A percentile compares a stretch with the other conserved stretches of the same genome.
These are phyloP conservation scores for Lasiommata megera DNA, from an alignment of 2,888 invertebrate genomes.

Conservation along the genomic window DNA sequence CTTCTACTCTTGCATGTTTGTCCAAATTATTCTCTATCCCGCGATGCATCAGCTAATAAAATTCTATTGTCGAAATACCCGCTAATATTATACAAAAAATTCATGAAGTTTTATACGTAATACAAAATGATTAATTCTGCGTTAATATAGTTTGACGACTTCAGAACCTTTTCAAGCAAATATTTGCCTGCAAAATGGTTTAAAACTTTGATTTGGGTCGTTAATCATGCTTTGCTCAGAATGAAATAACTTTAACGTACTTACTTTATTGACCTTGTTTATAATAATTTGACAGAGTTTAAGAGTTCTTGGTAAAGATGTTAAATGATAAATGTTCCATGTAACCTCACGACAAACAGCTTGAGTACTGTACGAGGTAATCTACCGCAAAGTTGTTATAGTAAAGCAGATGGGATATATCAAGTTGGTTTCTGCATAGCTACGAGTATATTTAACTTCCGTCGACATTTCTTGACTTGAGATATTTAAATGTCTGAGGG, in stretches of 20 bases:
- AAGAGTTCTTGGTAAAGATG: background rate
- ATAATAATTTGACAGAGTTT: background rate
- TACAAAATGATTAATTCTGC: background rate
- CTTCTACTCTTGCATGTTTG: too few relatives aligned
- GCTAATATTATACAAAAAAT: too few relatives aligned
- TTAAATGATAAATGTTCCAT: too few relatives aligned
- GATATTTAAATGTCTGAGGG: constrained; percentile 11
- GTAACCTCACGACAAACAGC: too few relatives aligned
- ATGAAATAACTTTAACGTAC: background rate
- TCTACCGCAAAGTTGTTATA: background rate
- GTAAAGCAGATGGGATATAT: background rate
- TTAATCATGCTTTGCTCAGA: background rate
- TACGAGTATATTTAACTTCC: constrained; percentile 12
- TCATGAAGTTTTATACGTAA: background rate
- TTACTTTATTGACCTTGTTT: background rate
- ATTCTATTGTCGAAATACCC: too few relatives aligned
- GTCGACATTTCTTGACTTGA: constrained; percentile 6
- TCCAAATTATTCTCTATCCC: too few relatives aligned
- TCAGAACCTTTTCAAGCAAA: background rate
- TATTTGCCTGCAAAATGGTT: background rate
- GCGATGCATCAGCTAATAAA: too few relatives aligned
- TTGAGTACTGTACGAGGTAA: background rate
- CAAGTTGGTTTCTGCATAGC: background rate
- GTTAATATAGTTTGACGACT: background rate
- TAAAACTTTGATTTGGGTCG: background rate